A percentile compares a stretch with the other conserved stretches of the same genome.
Evolutionary conservation across 2,888 invertebrate species (phyloP).

Genomic region (Macaria notata): DNA sequence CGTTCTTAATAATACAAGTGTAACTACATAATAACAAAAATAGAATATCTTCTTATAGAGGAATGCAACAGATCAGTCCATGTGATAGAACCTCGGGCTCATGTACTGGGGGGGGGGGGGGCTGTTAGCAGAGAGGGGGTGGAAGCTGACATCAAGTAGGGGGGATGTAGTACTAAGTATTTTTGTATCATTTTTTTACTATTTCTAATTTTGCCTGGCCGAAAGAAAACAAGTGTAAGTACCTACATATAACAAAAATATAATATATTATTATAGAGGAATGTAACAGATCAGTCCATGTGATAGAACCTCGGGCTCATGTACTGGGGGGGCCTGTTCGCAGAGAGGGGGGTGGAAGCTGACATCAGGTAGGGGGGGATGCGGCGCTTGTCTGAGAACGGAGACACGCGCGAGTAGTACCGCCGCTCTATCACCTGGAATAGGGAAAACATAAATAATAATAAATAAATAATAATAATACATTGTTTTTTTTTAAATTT

Average conservation of each 20-base stretch:
- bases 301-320: slow-evolving; percentile 82
- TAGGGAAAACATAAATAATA: not conserved
- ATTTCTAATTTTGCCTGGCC: too few relatives aligned
- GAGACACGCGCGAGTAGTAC: slow-evolving; percentile 79
- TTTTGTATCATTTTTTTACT: too few relatives aligned
- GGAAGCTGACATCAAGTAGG: slow-evolving; percentile 63
- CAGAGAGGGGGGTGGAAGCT: slow-evolving; percentile 65
- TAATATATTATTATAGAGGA: slow-evolving; percentile 21
- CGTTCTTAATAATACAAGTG: too few relatives aligned
- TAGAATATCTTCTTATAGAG: slow-evolving; percentile 19
- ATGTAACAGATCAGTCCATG: slow-evolving; percentile 63
- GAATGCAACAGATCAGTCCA: slow-evolving; percentile 58
- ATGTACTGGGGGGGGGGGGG: slow-evolving; percentile 76
- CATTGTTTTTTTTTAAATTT: too few relatives aligned
- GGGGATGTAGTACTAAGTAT: too few relatives aligned
- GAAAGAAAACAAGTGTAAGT: too few relatives aligned
- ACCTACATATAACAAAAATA: slow-evolving; percentile 2
- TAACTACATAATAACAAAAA: not conserved
- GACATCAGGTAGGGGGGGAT: slow-evolving; percentile 66
- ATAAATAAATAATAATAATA: too few relatives aligned
- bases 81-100: slow-evolving; percentile 82
- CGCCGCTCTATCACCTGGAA: slow-evolving; percentile 77
- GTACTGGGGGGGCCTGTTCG: slow-evolving; percentile 49
- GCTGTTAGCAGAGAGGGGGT: slow-evolving; percentile 66
- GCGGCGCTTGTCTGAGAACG: slow-evolving; percentile 76